A percentile compares a stretch with the other conserved stretches of the same genome.
These are phyloP conservation scores for Rhabdomys dilectus DNA, from an alignment of 2,113 vertebrate species.

Conservation along the genomic window DNA sequence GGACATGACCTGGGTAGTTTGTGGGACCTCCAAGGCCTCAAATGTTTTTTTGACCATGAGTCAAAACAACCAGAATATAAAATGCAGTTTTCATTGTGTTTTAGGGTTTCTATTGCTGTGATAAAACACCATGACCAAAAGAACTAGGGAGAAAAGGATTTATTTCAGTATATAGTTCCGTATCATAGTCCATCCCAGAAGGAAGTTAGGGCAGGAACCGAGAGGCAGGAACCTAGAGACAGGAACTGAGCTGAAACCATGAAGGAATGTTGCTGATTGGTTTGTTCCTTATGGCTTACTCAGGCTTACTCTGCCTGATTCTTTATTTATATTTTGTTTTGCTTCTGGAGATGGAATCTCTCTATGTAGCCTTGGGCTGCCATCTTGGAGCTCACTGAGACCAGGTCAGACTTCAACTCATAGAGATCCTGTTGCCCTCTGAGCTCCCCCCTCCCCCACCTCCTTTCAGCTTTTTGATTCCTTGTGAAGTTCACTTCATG, in stretches of 20 bases:
- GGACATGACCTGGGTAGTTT: neutral
- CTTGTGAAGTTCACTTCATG: no score
- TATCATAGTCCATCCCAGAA: neutral
- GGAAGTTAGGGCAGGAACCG: neutral
- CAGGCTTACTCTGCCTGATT: neutral
- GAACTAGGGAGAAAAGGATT: neutral
- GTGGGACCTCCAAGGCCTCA: neutral
- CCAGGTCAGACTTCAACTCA: neutral
- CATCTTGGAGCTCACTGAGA: neutral
- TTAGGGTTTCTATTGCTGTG: neutral
- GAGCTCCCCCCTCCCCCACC: neutral
- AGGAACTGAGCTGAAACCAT: neutral
- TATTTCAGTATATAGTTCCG: neutral
- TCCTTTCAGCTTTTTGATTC: neutral
- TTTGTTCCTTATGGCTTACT: neutral
- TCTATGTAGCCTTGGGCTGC: neutral
- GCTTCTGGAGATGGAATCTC: neutral
- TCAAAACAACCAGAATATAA: neutral
- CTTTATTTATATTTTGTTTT: neutral
- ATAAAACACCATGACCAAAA: neutral
- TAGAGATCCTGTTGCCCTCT: neutral
- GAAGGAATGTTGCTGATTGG: neutral
- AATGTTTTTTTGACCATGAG: neutral
- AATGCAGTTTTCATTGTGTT: neutral
- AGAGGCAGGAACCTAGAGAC: neutral